phyloP scores from a whole-genome alignment of 2,888 invertebrate species.

The Graphium colonna region DNA sequence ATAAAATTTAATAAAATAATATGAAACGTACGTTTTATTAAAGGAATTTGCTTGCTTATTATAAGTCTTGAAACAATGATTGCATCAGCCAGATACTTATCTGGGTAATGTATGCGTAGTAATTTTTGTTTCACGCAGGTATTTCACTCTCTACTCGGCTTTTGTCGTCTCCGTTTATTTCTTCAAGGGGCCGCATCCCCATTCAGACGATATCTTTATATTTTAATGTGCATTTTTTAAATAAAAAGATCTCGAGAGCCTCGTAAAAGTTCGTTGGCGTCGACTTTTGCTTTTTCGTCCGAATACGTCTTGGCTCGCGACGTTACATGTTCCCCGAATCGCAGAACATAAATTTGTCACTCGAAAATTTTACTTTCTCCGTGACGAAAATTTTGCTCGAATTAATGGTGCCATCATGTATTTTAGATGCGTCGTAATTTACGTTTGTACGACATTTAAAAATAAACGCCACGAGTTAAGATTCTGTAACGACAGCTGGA shows the following conservation, averaged over 20 bases:
- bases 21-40: too few species aligned
- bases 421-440: slow-evolving; percentile 5
- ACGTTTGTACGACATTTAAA: slow-evolving; percentile 4
- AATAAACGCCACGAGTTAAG: neutral
- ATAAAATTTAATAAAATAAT: too few species aligned
- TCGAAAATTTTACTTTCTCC: slow-evolving; percentile 16
- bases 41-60: neutral
- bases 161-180: too few species aligned
- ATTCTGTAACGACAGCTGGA: neutral
- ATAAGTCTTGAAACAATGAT: neutral
- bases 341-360: slow-evolving; percentile 19
- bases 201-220: too few species aligned
- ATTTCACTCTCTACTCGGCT: neutral
- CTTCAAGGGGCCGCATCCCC: too few species aligned
- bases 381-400: slow-evolving; percentile 9
- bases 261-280: slow-evolving; percentile 21
- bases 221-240: neutral
- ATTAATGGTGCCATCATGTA: slow-evolving; percentile 3
- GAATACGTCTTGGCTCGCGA: slow-evolving; percentile 9
- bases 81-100: neutral
- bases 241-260: neutral
- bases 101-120: neutral
- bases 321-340: slow-evolving; percentile 9
- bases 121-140: neutral
- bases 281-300: slow-evolving; percentile 11